These are phyloP conservation scores for Peromyscus californicus DNA, from an alignment of 2,113 vertebrate genomes.

Conservation along the genomic window DNA sequence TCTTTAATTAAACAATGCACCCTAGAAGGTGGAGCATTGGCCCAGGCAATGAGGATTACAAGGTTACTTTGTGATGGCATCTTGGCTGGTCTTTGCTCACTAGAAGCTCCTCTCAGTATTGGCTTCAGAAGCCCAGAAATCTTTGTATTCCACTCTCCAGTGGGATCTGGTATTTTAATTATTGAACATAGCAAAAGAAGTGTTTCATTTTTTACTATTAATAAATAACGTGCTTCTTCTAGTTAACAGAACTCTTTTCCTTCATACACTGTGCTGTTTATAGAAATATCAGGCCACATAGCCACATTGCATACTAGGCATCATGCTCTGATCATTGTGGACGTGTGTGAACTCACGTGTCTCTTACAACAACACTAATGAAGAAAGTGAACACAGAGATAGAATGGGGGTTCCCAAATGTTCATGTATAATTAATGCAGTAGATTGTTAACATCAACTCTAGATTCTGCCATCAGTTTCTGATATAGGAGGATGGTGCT, in stretches of 20 bases:
- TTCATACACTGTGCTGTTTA: background rate
- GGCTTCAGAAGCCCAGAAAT: background rate
- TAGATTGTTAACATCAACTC: background rate
- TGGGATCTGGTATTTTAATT: background rate
- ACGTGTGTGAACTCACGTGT: background rate
- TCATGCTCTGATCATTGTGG: background rate
- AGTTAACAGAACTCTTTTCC: background rate
- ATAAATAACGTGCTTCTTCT: background rate
- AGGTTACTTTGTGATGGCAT: background rate
- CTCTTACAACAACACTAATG: background rate
- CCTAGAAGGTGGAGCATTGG: background rate
- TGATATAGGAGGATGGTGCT: background rate
- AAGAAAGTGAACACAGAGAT: background rate
- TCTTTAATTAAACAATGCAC: background rate
- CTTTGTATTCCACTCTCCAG: background rate
- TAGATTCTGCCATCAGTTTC: background rate
- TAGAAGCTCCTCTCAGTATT: background rate
- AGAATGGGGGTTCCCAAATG: background rate
- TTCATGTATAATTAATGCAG: background rate
- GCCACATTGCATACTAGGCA: background rate
- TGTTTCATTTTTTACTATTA: background rate
- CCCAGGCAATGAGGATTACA: fast-evolving
- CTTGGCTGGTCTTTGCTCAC: background rate
- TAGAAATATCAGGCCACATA: no score
- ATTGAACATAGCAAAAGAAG: background rate